Percentiles rank a stretch among this genome's conserved stretches.
Conservation (phyloP, 2,113 vertebrate genomes). For the Sula dactylatra region DNA sequence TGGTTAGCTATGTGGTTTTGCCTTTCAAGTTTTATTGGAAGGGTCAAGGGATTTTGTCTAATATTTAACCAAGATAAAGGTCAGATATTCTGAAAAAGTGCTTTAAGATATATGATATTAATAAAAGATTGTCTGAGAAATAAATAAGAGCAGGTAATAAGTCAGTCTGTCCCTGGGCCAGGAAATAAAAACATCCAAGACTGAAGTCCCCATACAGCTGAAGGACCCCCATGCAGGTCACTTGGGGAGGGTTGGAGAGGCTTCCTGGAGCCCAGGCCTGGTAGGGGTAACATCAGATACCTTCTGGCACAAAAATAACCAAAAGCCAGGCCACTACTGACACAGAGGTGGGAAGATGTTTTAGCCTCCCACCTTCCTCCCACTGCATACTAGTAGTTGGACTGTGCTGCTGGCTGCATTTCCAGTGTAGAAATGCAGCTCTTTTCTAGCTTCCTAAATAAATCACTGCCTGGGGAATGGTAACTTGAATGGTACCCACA, state of each 20-base stretch:
- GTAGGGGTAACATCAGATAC: neutral
- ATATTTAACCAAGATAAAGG: slow-evolving; percentile 1
- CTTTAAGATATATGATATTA: neutral
- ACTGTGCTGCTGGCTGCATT: neutral
- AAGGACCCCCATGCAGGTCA: fast-evolving
- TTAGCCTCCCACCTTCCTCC: neutral
- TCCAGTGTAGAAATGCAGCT: neutral
- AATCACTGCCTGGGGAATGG: neutral
- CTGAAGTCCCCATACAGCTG: neutral
- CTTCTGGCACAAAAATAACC: neutral
- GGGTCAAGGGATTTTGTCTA: neutral
- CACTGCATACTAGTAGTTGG: neutral
- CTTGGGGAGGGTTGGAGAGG: neutral
- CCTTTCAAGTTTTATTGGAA: slow-evolving; percentile 26
- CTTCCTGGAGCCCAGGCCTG: neutral
- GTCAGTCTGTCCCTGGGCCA: neutral
- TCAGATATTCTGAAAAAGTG: neutral
- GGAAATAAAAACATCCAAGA: neutral
- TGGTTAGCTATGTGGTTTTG: neutral
- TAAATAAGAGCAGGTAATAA: neutral
- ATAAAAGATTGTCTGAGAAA: neutral
- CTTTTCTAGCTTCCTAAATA: neutral
- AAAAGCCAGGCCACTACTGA: neutral
- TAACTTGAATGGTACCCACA: neutral
- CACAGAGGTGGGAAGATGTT: neutral